These are phyloP conservation scores for Nemapogon koenigi DNA, from an alignment of 2,888 invertebrate genomes.

Conservation along the genomic window DNA sequence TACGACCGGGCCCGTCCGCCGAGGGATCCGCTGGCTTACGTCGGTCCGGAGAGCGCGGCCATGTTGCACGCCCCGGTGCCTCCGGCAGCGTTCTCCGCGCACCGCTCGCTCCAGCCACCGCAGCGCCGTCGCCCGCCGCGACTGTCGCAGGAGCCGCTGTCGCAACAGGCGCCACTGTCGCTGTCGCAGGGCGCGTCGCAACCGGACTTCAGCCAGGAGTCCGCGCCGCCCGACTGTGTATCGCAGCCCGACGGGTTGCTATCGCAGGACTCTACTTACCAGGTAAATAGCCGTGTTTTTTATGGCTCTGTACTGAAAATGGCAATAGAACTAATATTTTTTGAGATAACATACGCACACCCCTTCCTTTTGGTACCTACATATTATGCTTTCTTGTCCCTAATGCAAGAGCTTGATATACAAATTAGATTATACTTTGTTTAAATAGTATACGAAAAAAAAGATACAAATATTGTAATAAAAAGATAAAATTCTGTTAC, in stretches of 20 bases:
- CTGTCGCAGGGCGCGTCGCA: conserved; percentile 78
- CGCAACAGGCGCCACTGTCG: conserved; percentile 73
- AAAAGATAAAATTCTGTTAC: no score
- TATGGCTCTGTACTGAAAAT: no score
- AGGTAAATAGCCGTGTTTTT: no score
- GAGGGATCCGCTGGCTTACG: conserved; percentile 93
- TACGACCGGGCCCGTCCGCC: conserved; percentile 85
- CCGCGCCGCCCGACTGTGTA: conserved; percentile 83
- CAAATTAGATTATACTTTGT: no score
- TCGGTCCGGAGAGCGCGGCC: conserved; percentile 83
- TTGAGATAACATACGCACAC: no score
- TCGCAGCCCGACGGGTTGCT: conserved; percentile 95
- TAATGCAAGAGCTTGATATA: no score
- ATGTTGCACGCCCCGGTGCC: conserved; percentile 85
- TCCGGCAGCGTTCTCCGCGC: conserved; percentile 93
- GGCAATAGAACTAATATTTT: no score
- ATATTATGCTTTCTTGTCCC: no score
- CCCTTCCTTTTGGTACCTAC: no score
- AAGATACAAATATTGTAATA: no score
- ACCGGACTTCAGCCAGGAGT: conserved; percentile 81
- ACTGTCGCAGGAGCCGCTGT: conserved; percentile 73
- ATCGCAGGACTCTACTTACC: conserved; percentile 91
- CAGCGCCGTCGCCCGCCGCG: conserved; percentile 53
- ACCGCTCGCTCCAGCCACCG: conserved; percentile 75
- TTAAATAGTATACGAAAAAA: no score